Percentiles rank a stretch among this genome's conserved stretches.
phyloP scores from a whole-genome alignment of 2,888 invertebrate genomes.

The Euclidia mi region DNA sequence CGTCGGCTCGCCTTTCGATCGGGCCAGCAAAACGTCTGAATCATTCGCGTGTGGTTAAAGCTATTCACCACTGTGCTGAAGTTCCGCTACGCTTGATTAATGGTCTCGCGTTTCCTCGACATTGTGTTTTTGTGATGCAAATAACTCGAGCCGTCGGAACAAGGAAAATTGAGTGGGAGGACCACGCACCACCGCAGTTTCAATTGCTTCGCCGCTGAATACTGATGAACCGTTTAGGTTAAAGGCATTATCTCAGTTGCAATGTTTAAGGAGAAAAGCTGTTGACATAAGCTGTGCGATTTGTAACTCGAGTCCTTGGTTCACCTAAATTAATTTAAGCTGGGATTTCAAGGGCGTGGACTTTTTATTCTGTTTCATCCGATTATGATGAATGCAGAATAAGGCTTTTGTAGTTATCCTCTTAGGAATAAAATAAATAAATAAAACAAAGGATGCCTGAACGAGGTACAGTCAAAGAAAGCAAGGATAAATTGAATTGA shows the following conservation, averaged over 20 bases:
- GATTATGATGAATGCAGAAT: constrained; percentile 31
- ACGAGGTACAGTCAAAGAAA: no score
- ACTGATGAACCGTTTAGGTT: constrained; percentile 86
- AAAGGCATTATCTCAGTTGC: constrained; percentile 79
- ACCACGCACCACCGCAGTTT: constrained; percentile 86
- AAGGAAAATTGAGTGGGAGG: constrained; percentile 89
- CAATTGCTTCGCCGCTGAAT: constrained; percentile 88
- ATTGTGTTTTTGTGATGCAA: constrained; percentile 90
- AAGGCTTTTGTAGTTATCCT: constrained; percentile 2
- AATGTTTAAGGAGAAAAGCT: constrained; percentile 69
- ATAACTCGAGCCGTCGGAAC: constrained; percentile 88
- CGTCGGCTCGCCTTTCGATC: constrained; percentile 69
- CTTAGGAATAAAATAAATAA: constrained; percentile 5
- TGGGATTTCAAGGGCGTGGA: constrained; percentile 17
- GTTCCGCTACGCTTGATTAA: constrained; percentile 87
- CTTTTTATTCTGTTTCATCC: constrained; percentile 31
- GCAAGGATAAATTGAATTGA: no score
- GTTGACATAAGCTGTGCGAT: constrained; percentile 62
- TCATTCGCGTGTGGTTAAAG: constrained; percentile 86
- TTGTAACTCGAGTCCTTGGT: constrained; percentile 45
- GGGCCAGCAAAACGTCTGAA: constrained; percentile 79
- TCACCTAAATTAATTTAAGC: constrained; percentile 39
- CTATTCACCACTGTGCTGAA: constrained; percentile 81
- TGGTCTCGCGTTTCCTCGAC: constrained; percentile 87
- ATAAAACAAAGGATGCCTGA: constrained; percentile 1